A percentile compares a stretch with the other conserved stretches of the same genome.
Evolutionary conservation across 2,113 vertebrate species (phyloP).

Genomic region (Chrysemys picta): DNA sequence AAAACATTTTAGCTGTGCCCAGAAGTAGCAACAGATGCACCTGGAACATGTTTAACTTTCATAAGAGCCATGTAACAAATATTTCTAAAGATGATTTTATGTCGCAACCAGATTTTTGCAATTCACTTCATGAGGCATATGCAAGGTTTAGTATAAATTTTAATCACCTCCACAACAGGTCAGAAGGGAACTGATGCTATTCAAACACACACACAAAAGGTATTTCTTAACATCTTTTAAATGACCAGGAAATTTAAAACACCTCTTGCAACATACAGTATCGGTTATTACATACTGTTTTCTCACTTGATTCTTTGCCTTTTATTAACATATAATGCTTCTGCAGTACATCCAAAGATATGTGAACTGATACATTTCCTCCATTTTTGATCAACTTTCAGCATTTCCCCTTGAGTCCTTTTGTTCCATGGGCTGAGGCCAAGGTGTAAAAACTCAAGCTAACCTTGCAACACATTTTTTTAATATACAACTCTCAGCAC

Average conservation of each 20-base stretch:
- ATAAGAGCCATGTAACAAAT: conserved; percentile 68
- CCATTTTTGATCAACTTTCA: conserved; percentile 61
- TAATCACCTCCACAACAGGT: conserved; percentile 58
- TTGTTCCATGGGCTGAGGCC: conserved; percentile 1
- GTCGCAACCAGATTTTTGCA: conserved; percentile 60
- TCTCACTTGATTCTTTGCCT: conserved; percentile 69
- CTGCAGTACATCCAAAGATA: conserved; percentile 58
- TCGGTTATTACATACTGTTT: conserved; percentile 67
- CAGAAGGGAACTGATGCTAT: conserved; percentile 61
- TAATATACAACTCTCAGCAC: conserved; percentile 1
- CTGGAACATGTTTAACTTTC: conserved; percentile 77
- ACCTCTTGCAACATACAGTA: conserved; percentile 45
- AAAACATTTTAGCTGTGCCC: conserved; percentile 33
- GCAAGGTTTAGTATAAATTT: conserved; percentile 64
- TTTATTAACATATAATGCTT: conserved; percentile 70
- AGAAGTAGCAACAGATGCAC: conserved; percentile 55
- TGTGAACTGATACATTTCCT: conserved; percentile 53
- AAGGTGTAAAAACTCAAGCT: conserved; percentile 60
- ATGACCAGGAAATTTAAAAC: conserved; percentile 74
- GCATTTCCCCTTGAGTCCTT: conserved; percentile 43
- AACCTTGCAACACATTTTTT: conserved; percentile 36
- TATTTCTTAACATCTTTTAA: conserved; percentile 65
- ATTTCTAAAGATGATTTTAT: conserved; percentile 65
- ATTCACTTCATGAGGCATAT: conserved; percentile 55
- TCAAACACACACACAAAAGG: conserved; percentile 45